Base-by-base conservation (phyloP, 2,888 invertebrate species). In the Nymphalis c-album region DNA sequence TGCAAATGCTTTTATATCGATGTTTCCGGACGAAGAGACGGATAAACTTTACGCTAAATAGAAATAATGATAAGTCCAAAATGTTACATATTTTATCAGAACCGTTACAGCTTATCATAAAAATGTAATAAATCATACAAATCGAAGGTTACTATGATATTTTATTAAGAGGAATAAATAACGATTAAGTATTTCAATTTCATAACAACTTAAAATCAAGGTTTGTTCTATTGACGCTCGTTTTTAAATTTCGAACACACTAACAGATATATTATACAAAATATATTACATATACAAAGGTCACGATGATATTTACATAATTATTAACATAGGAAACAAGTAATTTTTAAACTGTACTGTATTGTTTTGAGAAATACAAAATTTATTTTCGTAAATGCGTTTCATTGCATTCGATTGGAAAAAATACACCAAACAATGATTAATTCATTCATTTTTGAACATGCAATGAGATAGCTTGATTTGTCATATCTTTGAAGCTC, bases 301-400 rank as follows among this genome's bases (percentile, higher is more conserved):
- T 74, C 72, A 72, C 67, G 59, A 64, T 7, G 17, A 63, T 60
- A 73, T 74, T 74, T 69, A 57, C 69, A 73, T 73, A 73, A 70
- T 63, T 70, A 73, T 71, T 55, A 65, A 67, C 17, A 55, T 67
- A 59, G 63, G 64, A 70, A 67, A 64, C 63, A 51, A 47, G 8
- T 60, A n/a, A n/a, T 58, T 55, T 60, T 53, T 26, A 35, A 64
- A 22, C 53, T 57, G 57, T 55, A 31, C 26, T 31, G 26, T 31
- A 31, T 0, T 31, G 0, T 53, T 26, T 26, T 18, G 6, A 7
- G 16, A 22, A 22, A 16, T 5, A 26, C 22, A 22, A 20, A 26
- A 50, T 4, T 10, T 8, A 20, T 7, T 18, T 22, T 51, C 6
- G 2, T 18, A 51, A 22, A 17, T 26, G 22, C 26, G 10, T 22